phyloP scores from a whole-genome alignment of 1,140 invertebrate species.

The Diuraphis noxia region DNA sequence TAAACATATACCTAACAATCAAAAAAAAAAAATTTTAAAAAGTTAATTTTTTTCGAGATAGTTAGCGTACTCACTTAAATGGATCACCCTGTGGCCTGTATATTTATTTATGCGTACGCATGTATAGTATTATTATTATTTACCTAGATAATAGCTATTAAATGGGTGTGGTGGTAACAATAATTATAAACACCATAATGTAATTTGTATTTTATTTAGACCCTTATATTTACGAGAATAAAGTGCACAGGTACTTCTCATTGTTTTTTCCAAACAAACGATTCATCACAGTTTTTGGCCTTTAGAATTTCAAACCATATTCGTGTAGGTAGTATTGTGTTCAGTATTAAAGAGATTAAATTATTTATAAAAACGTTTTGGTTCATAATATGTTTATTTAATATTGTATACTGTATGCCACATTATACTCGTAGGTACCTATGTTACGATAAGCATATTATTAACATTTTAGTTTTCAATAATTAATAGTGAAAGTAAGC shows the following conservation, averaged over 20 bases:
- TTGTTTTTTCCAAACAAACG: neutral
- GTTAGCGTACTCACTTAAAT: too few relatives aligned
- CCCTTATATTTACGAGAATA: neutral
- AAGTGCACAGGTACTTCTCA: neutral
- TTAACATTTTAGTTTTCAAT: neutral
- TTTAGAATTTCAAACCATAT: neutral
- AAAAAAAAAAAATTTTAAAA: too few relatives aligned
- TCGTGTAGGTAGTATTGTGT: neutral
- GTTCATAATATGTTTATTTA: neutral
- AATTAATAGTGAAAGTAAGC: neutral
- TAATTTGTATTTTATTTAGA: slow-evolving; percentile 2
- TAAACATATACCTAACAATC: too few relatives aligned
- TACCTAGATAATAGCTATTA: too few relatives aligned
- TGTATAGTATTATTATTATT: too few relatives aligned
- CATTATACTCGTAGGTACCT: neutral
- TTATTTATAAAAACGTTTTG: neutral
- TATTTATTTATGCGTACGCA: too few relatives aligned
- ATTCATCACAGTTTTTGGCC: neutral
- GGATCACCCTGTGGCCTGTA: too few relatives aligned
- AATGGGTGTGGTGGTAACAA: neutral
- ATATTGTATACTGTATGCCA: neutral
- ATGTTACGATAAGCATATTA: neutral
- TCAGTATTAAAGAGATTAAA: neutral
- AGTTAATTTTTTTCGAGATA: too few relatives aligned
- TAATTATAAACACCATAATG: neutral